Evolutionary conservation across 2,888 invertebrate species (phyloP).

Genomic region (Cantharis rustica): DNA sequence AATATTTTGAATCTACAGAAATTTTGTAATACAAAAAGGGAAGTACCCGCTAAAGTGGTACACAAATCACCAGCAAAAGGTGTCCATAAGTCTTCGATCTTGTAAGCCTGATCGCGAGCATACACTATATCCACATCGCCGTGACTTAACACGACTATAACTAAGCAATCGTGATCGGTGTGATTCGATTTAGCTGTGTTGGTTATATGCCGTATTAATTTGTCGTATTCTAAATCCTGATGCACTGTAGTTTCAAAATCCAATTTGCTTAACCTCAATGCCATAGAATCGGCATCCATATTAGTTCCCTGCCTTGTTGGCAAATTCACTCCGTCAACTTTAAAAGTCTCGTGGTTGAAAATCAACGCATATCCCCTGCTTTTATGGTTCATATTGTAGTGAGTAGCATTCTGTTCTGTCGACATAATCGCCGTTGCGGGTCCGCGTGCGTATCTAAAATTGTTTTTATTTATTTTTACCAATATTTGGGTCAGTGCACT

Average conservation of each 20-base stretch:
- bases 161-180: conserved; percentile 51
- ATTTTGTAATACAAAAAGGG: background rate
- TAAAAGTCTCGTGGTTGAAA: conserved; percentile 88
- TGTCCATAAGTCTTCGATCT: background rate
- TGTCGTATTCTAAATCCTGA: conserved; percentile 70
- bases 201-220: conserved; percentile 69
- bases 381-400: conserved; percentile 87
- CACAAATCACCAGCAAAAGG: background rate
- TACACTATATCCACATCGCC: background rate
- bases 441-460: too few relatives aligned
- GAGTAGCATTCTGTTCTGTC: conserved; percentile 68
- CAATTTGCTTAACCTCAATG: conserved; percentile 65
- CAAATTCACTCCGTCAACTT: conserved; percentile 65
- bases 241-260: conserved; percentile 75
- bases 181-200: conserved; percentile 78
- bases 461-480: too few relatives aligned
- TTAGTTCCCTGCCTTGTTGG: conserved; percentile 77
- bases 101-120: background rate
- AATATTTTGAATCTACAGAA: background rate
- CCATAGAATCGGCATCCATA: conserved; percentile 78
- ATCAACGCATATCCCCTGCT: conserved; percentile 83
- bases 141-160: conserved; percentile 55
- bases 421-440: conserved; percentile 57
- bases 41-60: background rate
- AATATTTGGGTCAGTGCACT: background rate